phyloP scores from a whole-genome alignment of 2,888 invertebrate species.

The Megalurothrips usitatus region DNA sequence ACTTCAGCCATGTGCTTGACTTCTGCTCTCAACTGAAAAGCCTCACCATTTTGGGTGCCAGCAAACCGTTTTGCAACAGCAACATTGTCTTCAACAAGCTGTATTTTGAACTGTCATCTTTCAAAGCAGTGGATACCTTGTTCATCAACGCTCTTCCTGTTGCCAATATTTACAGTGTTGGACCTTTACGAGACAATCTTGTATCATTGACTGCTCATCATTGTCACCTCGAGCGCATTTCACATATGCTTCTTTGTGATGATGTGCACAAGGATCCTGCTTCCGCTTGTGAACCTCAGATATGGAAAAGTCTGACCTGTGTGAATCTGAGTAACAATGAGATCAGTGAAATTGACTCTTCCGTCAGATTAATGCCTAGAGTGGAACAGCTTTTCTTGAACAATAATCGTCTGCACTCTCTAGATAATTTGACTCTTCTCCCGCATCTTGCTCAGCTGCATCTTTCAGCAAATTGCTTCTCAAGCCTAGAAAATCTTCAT shows the following conservation, averaged over 20 bases:
- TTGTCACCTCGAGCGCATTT: constrained; percentile 62
- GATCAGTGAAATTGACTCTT: constrained; percentile 71
- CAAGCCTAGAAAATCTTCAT: constrained; percentile 70
- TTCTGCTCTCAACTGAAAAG: constrained; percentile 72
- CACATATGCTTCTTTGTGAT: constrained; percentile 79
- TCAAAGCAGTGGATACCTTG: constrained; percentile 70
- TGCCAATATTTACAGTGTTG: constrained; percentile 62
- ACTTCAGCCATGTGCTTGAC: constrained; percentile 88
- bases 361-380: constrained; percentile 69
- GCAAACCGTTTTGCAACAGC: constrained; percentile 68
- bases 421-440: constrained; percentile 72
- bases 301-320: constrained; percentile 52
- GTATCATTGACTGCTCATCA: constrained; percentile 60
- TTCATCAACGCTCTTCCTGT: constrained; percentile 65
- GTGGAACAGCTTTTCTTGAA: constrained; percentile 67
- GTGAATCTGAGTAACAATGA: constrained; percentile 76
- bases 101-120: constrained; percentile 74
- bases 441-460: constrained; percentile 72
- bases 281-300: constrained; percentile 28
- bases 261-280: constrained; percentile 62
- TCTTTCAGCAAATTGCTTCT: constrained; percentile 73
- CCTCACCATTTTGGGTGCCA: constrained; percentile 63
- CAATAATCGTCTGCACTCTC: constrained; percentile 69
- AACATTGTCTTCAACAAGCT: constrained; percentile 78
- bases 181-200: constrained; percentile 59